Evolutionary conservation across 2,888 invertebrate genomes (phyloP), one percentile per base, ranked within the genome.

Genomic region (Cryptus armator): DNA sequence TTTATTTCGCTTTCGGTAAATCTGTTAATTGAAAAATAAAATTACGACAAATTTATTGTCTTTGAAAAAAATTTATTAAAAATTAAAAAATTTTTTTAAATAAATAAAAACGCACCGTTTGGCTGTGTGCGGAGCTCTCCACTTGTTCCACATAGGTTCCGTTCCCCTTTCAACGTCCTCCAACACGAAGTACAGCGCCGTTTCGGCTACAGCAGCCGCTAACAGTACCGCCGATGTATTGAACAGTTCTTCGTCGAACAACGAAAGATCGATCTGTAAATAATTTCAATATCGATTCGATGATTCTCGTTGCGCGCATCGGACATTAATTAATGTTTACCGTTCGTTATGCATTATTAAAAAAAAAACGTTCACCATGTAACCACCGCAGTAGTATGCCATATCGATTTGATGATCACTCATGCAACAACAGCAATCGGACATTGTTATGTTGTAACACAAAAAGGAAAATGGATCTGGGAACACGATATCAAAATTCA

Each of bases 181-280:
- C 75, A 88, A 32, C 0, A 75, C 56, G 12, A 90, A 46, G n/a
- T 83, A 84, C 1, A 91, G 62, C 3, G 87, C 86, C 19, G 90
- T 78, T 76, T 92, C 90, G 0, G 87, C 81, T 3, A 87, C 83
- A 0, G 87, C 70, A 0, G 85, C 62, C 3, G 88, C 89, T n/a
- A 92, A 62, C 14, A 90, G 62, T 5, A 77, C 72, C 9, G 84
- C 68, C 10, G 91, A 79, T 1, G 29, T 59, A 6, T 71, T 48
- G 10, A 87, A 87, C 43, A 91, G 84, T 0, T 72, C 32, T 12
- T 90, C 89, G 67, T 89, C 87, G 3, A 92, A 64, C 56, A 92
- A 74, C 2, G 92, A 88, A 14, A 91, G 2, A 81, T 92, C 92
- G 43, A 92, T 89, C 92, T 92, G 64, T 4, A 84, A 84, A 32